Evolutionary conservation across 2,888 invertebrate genomes (phyloP), one percentile per base, ranked within the genome.

Genomic region (Drosophila helvetica): DNA sequence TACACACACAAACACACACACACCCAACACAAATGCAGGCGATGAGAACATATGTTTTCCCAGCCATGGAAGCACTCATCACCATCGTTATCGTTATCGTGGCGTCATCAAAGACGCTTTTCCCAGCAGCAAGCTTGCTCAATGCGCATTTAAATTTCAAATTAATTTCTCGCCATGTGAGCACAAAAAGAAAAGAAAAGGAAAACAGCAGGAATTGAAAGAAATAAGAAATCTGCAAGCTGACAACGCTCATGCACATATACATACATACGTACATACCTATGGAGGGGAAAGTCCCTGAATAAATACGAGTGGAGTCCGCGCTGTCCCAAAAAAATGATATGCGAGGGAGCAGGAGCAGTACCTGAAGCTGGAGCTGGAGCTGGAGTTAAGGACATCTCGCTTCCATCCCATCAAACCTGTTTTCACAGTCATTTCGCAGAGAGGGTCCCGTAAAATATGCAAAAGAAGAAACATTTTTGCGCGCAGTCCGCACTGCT

Each of bases 121-220:
- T 56, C 53, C 66, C 82, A 80, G 77, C 15, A 38, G 15, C 38
- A 38, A 38, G n/a, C 71, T 77, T 64, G 57, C 77, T 75, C 62
- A 72, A 74, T 68, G 81, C 87, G 78, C 76, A 86, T 89, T 86
- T 86, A 86, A 89, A 89, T 89, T 89, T 86, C 86, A 89, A 86
- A 86, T 86, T 86, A 89, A 64, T 86, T 88, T 89, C 74, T 77
- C 76, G 74, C 74, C 82, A 78, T 79, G 82, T 74, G 58, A 19
- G 55, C 55, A 56, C 61, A 59, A 50, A 45, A 51, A 25, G 18
- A 71, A 27, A 22, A 50, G 47, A 71, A 27, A 22, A 50, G 47
- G 27, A 38, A 59, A 50, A 54, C 45, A 27, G 12, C 27, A 30
- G 22, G 30, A 55, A 48, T 65, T 55, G 67, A 33, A 19, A 7